Evolutionary conservation across 2,113 vertebrate species (phyloP).

Genomic region (Lamprotornis superbus): DNA sequence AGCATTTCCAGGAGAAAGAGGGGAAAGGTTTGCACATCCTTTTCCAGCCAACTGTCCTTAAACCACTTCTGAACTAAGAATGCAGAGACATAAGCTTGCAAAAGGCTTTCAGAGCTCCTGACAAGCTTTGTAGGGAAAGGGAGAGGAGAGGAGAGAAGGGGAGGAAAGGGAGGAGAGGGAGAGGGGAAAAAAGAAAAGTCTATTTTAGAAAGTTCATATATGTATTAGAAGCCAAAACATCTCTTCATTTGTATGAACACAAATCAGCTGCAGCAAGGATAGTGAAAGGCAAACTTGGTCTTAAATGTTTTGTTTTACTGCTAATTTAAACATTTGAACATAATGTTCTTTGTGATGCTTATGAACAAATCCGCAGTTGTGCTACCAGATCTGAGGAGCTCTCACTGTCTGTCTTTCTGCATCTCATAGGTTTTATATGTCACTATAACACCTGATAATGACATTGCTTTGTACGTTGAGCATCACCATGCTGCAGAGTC

Average conservation of each 20-base stretch:
- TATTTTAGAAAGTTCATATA: neutral
- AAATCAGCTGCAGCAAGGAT: neutral
- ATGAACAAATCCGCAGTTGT: neutral
- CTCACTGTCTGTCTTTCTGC: neutral
- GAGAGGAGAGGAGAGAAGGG: neutral
- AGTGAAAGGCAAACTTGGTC: neutral
- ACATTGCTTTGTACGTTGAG: neutral
- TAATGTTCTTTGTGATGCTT: neutral
- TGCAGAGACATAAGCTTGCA: neutral
- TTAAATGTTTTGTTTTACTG: neutral
- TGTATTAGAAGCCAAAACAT: neutral
- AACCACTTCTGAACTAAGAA: neutral
- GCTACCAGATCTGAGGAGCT: neutral
- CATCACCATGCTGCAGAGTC: neutral
- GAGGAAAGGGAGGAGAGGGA: neutral
- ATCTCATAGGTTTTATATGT: neutral
- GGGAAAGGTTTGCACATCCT: neutral
- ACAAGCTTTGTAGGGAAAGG: neutral
- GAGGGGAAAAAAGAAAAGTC: no score
- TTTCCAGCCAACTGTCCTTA: neutral
- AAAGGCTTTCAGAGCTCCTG: neutral
- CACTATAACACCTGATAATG: neutral
- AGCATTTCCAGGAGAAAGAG: neutral
- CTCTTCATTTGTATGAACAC: neutral
- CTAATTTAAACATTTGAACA: neutral